Evolutionary conservation across 2,113 vertebrate genomes (phyloP), one percentile per base, ranked within the genome.

Genomic region (Ciconia boyciana): DNA sequence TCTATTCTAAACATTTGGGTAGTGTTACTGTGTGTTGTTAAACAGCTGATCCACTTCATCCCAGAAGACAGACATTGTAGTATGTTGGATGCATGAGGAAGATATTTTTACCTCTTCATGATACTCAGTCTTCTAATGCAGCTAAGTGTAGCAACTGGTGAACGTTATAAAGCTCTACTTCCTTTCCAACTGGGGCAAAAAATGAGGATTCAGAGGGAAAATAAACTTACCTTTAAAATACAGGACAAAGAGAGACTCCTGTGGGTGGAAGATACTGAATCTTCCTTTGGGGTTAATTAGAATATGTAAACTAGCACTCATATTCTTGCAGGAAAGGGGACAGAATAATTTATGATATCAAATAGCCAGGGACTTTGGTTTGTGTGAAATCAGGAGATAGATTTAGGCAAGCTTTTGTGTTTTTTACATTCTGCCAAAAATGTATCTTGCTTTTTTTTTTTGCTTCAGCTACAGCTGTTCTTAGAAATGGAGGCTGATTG

Each of bases 251-350:
- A 71, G 32, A 88, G 36, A 46, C 52, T 83, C 76, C 44, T 76
- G 80, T 72, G 64, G 21, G 36, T 93, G n/a, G 51, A 88, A 93
- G 57, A 69, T 74, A 36, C 43, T 32, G 49, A 87, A 54, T 66
- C 54, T 77, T 91, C 86, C 82, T 94, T 83, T 94, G 94, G 81
- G 95, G 83, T 90, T 95, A 95, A 95, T 95, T 94, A 95, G 91
- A 83, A 62, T 93, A 83, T 94, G 89, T 96, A 89, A 95, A 92
- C 62, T 58, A 88, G 84, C 13, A 43, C 36, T 89, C 36, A 58
- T 49, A 60, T 58, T 78, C 44, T 93, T 93, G n/a, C 77, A 89
- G 54, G 49, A 89, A 92, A 75, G 14, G n/a, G 54, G 54, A 51
- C 85, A 91, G 79, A 93, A 95, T 91, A 86, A 70, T 74, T 96